These are phyloP conservation scores for Erpobdella octoculata DNA, from an alignment of 2,888 invertebrate species.

Conservation along the genomic window DNA sequence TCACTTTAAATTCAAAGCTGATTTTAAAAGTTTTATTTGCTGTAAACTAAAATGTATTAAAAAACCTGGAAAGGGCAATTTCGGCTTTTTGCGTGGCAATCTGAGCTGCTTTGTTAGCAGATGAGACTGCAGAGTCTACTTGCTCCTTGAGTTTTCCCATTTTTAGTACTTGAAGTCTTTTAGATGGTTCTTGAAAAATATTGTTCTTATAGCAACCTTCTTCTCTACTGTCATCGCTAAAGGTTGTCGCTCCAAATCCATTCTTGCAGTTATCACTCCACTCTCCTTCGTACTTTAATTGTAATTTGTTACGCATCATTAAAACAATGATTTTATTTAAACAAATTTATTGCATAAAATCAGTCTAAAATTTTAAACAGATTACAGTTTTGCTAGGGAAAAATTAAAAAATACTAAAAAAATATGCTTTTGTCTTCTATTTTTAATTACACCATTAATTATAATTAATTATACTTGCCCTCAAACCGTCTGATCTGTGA, in stretches of 20 bases:
- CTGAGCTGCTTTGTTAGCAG: constrained; percentile 88
- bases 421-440: background rate
- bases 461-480: constrained; percentile 8
- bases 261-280: constrained; percentile 99
- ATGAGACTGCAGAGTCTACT: constrained; percentile 88
- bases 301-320: no score
- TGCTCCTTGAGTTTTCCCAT: constrained; percentile 93
- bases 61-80: constrained; percentile 81
- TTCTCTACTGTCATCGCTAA: constrained; percentile 87
- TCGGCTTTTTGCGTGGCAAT: constrained; percentile 96
- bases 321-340: no score
- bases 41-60: background rate
- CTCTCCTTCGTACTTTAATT: constrained; percentile 88
- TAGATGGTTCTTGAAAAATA: constrained; percentile 64
- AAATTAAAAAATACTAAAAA: background rate
- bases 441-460: background rate
- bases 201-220: constrained; percentile 99
- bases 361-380: background rate
- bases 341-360: no score
- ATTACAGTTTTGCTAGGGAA: background rate
- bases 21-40: no score
- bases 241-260: constrained; percentile 95
- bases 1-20: no score
- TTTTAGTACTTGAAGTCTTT: constrained; percentile 65
- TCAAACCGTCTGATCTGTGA: constrained; percentile 81